Conservation (phyloP, 30 jellyfish, hydroid and myxozoan species). For the Turritopsis rubra region DNA sequence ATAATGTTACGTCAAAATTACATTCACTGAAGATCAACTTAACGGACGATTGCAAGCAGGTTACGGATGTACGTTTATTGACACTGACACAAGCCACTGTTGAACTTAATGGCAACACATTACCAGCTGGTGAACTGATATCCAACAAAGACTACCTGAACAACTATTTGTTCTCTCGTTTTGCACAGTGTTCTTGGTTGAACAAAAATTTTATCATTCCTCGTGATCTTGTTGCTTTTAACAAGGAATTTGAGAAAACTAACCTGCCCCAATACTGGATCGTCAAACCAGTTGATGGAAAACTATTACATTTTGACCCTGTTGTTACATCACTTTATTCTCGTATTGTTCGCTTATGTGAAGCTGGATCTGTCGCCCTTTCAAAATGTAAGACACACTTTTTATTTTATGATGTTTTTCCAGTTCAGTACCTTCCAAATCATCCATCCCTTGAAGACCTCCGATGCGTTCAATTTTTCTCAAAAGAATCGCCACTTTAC, state of each 20-base stretch:
- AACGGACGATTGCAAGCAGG: background rate
- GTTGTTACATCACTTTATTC: slow-evolving; percentile 38
- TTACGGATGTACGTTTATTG: background rate
- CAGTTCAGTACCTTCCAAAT: background rate
- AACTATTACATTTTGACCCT: slow-evolving; percentile 21
- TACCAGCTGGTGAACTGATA: slow-evolving; percentile 21
- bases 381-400: slow-evolving; percentile 57
- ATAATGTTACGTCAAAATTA: background rate
- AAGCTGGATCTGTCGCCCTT: slow-evolving; percentile 57
- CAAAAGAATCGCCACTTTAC: too few species aligned
- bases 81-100: background rate
- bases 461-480: too few species aligned
- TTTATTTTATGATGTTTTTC: background rate
- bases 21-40: background rate
- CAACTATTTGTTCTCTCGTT: background rate
- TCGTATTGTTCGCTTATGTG: slow-evolving; percentile 51
- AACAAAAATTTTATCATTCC: slow-evolving; percentile 19
- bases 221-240: slow-evolving; percentile 34
- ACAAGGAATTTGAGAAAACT: slow-evolving; percentile 18
- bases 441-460: too few species aligned
- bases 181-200: slow-evolving; percentile 19
- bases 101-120: background rate
- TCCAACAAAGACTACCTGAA: slow-evolving; percentile 26
- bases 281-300: slow-evolving; percentile 31
- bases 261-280: slow-evolving; percentile 51